Percentiles rank a stretch among this genome's conserved stretches.
Evolutionary conservation across 2,113 vertebrate genomes (phyloP).

Genomic region (Ctenodactylus gundi): DNA sequence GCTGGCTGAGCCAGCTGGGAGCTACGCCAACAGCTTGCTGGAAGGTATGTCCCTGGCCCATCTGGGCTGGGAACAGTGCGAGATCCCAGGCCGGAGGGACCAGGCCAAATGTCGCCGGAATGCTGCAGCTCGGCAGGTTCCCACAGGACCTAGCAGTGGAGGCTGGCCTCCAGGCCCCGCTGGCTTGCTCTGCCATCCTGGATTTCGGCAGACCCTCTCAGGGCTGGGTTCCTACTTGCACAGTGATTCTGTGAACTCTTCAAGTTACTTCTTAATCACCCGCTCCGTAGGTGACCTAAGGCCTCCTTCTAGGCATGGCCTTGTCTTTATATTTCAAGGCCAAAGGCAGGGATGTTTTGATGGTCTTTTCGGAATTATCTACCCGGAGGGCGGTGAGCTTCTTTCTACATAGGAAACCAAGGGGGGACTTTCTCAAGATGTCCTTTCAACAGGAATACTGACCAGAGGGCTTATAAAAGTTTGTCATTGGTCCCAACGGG

Average conservation of each 20-base stretch:
- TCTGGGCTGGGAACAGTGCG: neutral
- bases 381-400: neutral
- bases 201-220: neutral
- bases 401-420: neutral
- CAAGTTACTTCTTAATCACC: constrained; percentile 34
- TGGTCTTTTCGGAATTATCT: neutral
- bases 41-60: neutral
- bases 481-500: neutral
- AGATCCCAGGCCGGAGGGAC: neutral
- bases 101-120: neutral
- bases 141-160: neutral
- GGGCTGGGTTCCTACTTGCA: neutral
- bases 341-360: neutral
- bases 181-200: neutral
- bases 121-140: neutral
- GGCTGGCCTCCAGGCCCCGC: neutral
- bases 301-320: neutral
- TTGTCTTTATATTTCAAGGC: neutral
- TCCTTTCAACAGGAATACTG: neutral
- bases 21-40: neutral
- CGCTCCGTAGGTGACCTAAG: constrained; percentile 30
- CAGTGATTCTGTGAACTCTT: constrained; percentile 6
- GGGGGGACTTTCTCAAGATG: neutral
- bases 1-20: neutral
- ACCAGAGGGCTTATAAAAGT: neutral